Conservation (phyloP, 1,140 invertebrate species). For the Cotesia chilonis region DNA sequence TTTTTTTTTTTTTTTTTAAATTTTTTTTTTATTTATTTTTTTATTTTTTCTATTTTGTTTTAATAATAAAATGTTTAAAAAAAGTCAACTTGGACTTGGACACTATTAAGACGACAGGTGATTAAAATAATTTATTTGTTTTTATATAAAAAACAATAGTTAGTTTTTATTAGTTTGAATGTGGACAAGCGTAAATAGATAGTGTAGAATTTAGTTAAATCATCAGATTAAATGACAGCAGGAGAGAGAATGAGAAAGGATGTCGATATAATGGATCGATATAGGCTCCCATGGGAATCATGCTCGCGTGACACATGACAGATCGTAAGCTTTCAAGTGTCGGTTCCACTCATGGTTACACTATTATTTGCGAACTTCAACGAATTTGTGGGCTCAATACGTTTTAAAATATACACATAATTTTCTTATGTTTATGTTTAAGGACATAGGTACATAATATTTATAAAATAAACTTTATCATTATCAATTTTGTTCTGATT, state of each 20-base stretch:
- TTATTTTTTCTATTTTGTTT: too few species aligned
- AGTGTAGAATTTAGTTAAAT: conserved; percentile 13
- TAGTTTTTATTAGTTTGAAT: not conserved
- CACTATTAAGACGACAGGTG: too few species aligned
- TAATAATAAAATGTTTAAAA: too few species aligned
- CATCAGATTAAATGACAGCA: conserved; percentile 17
- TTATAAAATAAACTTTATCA: too few species aligned
- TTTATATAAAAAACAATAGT: too few species aligned
- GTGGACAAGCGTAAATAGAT: not conserved
- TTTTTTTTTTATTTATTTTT: too few species aligned
- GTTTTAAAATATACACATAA: too few species aligned
- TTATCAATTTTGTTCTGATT: not conserved
- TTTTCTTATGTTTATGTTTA: too few species aligned
- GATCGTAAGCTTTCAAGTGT: conserved; percentile 1
- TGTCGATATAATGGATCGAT: conserved; percentile 20
- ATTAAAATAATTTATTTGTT: too few species aligned
- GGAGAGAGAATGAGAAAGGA: not conserved
- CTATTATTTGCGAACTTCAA: not conserved
- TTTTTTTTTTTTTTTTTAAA: too few species aligned
- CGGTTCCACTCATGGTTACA: not conserved
- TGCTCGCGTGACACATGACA: conserved; percentile 13
- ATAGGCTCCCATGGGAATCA: conserved; percentile 19
- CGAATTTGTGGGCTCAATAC: not conserved
- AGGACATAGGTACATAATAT: too few species aligned
- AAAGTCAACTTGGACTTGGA: too few species aligned